Conservation (phyloP, 2,888 invertebrate species). For the Agrotis segetum region DNA sequence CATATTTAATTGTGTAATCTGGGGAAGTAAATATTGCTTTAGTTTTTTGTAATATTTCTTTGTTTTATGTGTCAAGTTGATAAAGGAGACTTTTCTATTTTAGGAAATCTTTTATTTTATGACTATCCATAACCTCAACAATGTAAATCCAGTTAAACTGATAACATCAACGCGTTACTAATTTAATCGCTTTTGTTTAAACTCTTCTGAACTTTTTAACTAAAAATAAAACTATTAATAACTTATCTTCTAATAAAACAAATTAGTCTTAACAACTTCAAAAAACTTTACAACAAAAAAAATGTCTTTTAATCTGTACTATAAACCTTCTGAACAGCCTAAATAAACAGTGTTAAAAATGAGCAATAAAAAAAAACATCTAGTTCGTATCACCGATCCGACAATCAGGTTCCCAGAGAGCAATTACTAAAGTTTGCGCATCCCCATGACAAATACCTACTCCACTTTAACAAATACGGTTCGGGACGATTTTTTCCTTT, state of each 20-base stretch:
- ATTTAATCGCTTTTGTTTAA: slow-evolving; percentile 13
- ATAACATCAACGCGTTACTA: slow-evolving; percentile 21
- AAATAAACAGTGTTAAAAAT: slow-evolving; percentile 38
- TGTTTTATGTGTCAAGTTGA: neutral
- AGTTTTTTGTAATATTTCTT: slow-evolving; percentile 39
- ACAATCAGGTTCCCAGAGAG: slow-evolving; percentile 79
- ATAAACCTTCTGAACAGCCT: slow-evolving; percentile 33
- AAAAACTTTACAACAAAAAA: slow-evolving; percentile 30
- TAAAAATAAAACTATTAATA: slow-evolving; percentile 12
- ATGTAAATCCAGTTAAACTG: neutral
- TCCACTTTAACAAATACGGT: slow-evolving; percentile 86
- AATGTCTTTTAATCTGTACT: slow-evolving; percentile 16
- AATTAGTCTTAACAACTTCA: slow-evolving; percentile 9
- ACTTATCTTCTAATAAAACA: slow-evolving; percentile 28
- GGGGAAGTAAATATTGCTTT: slow-evolving; percentile 49
- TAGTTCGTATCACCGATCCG: slow-evolving; percentile 56
- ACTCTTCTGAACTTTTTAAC: neutral
- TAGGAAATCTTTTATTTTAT: neutral
- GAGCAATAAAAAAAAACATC: slow-evolving; percentile 46
- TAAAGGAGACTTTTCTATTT: neutral
- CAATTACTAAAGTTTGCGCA: slow-evolving; percentile 85
- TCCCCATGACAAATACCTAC: slow-evolving; percentile 87
- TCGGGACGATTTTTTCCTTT: slow-evolving; percentile 83
- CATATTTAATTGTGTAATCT: slow-evolving; percentile 53
- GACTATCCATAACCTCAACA: slow-evolving; percentile 19